Conservation (phyloP, 2,888 invertebrate species). For the Lymantria monacha region DNA sequence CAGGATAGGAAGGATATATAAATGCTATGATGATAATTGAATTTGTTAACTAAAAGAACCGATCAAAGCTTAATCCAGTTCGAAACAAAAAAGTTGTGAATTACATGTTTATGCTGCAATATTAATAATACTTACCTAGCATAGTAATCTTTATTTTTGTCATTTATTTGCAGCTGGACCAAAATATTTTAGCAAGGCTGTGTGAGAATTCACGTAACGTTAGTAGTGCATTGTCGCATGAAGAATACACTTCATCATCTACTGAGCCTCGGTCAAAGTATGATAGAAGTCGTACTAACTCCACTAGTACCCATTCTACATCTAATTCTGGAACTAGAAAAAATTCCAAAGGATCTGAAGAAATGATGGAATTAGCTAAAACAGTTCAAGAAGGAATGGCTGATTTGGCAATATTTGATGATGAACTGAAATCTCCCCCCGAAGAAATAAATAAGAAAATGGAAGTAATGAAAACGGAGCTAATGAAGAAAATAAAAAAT, state of each 20-base stretch:
- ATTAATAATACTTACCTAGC: no score
- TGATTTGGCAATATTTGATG: constrained; percentile 64
- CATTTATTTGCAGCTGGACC: constrained; percentile 53
- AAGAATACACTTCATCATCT: constrained; percentile 66
- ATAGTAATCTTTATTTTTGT: neutral
- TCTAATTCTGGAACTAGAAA: constrained; percentile 55
- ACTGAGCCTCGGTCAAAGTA: constrained; percentile 62
- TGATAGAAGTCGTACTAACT: constrained; percentile 53
- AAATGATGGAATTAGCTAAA: constrained; percentile 76
- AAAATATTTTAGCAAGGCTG: constrained; percentile 56
- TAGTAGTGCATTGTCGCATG: constrained; percentile 65
- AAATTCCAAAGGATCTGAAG: constrained; percentile 63
- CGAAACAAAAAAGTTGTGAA: no score
- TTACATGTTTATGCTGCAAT: no score
- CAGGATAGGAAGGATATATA: no score
- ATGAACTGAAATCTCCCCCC: constrained; percentile 48
- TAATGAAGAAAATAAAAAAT: constrained; percentile 65
- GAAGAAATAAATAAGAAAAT: constrained; percentile 64
- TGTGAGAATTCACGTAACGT: constrained; percentile 67
- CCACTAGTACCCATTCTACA: constrained; percentile 55
- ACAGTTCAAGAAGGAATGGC: constrained; percentile 82
- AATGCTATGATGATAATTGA: no score
- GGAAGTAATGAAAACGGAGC: constrained; percentile 62
- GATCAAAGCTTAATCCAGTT: no score
- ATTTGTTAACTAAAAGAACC: no score